Percentiles rank a stretch among this genome's conserved stretches.
These are phyloP conservation scores for Cotesia glomerata DNA, from an alignment of 1,140 invertebrate species.

Conservation along the genomic window DNA sequence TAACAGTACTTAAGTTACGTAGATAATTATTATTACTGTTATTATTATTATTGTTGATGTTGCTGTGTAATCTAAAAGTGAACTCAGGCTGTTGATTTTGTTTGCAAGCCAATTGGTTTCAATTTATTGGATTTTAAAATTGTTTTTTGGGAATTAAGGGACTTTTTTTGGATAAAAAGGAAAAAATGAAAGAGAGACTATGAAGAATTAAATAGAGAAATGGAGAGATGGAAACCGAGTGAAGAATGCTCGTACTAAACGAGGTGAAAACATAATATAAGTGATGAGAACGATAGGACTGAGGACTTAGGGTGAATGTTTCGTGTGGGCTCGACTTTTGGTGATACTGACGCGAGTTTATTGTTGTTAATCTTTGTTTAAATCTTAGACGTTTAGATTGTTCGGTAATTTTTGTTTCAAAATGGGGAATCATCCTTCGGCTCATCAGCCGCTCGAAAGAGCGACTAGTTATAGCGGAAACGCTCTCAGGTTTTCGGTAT, in stretches of 20 bases:
- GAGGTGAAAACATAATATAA: constrained; percentile 26
- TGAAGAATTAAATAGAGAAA: neutral
- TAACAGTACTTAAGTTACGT: no score
- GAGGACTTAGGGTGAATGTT: neutral
- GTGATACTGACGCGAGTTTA: neutral
- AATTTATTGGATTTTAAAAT: no score
- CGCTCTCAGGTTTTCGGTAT: constrained; percentile 60
- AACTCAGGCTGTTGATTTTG: neutral
- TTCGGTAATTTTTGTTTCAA: constrained; percentile 28
- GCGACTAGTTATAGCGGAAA: constrained; percentile 57
- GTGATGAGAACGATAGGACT: neutral
- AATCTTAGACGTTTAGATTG: neutral
- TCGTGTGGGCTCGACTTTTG: neutral
- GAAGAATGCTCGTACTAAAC: neutral
- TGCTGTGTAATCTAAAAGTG: no score
- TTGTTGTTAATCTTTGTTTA: neutral
- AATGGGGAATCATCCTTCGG: constrained; percentile 75
- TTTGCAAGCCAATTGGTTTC: no score
- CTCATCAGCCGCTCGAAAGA: constrained; percentile 72
- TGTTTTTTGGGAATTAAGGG: no score
- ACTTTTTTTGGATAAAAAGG: neutral
- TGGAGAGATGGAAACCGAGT: neutral
- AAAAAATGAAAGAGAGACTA: constrained; percentile 15
- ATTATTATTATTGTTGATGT: no score
- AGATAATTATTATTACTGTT: no score